A percentile compares a stretch with the other conserved stretches of the same genome.
phyloP scores from a whole-genome alignment of 2,888 invertebrate genomes.

The Plusia festucae region DNA sequence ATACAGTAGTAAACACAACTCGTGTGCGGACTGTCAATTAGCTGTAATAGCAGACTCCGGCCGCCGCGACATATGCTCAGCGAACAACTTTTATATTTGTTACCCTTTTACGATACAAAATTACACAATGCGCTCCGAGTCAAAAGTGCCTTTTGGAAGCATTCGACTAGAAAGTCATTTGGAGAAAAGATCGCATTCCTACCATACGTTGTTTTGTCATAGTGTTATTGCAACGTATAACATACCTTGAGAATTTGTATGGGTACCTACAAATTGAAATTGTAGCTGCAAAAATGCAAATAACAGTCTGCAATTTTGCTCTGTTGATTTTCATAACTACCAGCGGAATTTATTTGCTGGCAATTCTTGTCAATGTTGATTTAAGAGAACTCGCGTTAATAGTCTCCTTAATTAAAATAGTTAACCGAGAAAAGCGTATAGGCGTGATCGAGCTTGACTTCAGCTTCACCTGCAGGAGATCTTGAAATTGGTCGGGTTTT shows the following conservation, averaged over 20 bases:
- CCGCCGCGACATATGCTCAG: slow-evolving; percentile 80
- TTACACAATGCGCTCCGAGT: slow-evolving; percentile 66
- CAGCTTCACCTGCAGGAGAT: slow-evolving; percentile 32
- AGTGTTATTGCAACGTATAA: slow-evolving; percentile 16
- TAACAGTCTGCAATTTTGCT: slow-evolving; percentile 19
- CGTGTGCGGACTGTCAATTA: slow-evolving; percentile 84
- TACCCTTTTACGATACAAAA: slow-evolving; percentile 81
- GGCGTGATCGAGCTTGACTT: slow-evolving; percentile 14
- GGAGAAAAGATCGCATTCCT: slow-evolving; percentile 23
- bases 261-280: slow-evolving; percentile 13
- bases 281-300: slow-evolving; percentile 41
- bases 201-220: slow-evolving; percentile 36
- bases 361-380: slow-evolving; percentile 54
- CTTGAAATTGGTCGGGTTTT: slow-evolving; percentile 55
- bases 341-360: slow-evolving; percentile 41
- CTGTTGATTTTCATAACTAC: slow-evolving; percentile 33
- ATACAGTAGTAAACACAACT: slow-evolving; percentile 79
- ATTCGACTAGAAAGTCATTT: slow-evolving; percentile 49
- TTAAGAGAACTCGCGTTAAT: slow-evolving; percentile 53
- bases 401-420: slow-evolving; percentile 58
- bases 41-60: slow-evolving; percentile 76
- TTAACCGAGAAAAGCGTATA: slow-evolving; percentile 43
- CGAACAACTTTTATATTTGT: slow-evolving; percentile 79
- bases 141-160: slow-evolving; percentile 33
- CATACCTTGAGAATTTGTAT: slow-evolving; percentile 22